Base-by-base conservation (phyloP, 2,888 invertebrate genomes). In the Thymelicus acteon region DNA sequence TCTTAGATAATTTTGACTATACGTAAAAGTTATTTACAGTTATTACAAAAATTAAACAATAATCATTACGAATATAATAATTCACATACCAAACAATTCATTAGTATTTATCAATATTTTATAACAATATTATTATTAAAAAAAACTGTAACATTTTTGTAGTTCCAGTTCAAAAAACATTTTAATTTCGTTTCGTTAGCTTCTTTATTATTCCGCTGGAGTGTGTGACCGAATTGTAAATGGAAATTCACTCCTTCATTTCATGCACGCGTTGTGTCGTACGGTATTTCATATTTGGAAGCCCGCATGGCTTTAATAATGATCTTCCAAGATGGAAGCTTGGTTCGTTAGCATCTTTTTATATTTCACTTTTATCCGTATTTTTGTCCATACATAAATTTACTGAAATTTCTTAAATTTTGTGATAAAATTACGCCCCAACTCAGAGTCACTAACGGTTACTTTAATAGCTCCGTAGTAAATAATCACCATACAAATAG, bases 271-370 rank as follows among this genome's bases (percentile, higher is more conserved):
- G 48, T 60, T 60, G 60, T 67, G 48, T 66, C 49, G 58, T 60
- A 60, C 60, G 60, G 37, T 49, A 60, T 67, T 60, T 67, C 67
- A 67, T 67, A 67, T 67, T 67, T 60, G 67, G 67, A 48, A 54
- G 49, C 39, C 49, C 15, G 67, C 62, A 7, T 19, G 49, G 19
- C 67, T 60, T 66, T 67, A 60, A 67, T 60, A 67, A 67, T 60
- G 60, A 49, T 60, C 7, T 39, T 31, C n/a, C 19, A 39, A 60
- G 31, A 58, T 58, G 39, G 39, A 39, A 39, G 37, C 58, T n/a
- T 37, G 58, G n/a, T 58, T 37, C 58, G 39, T 39, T 58, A 58
- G 58, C 39, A 58, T 58, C n/a, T 58, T 58, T 39, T 58, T 37
- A 39, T 39, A 37, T 58, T 39, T 58, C 2, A n/a, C 6, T 24